A percentile compares a stretch with the other conserved stretches of the same genome.
phyloP scores from a whole-genome alignment of 2,888 invertebrate genomes.

The Tenthredo notha region DNA sequence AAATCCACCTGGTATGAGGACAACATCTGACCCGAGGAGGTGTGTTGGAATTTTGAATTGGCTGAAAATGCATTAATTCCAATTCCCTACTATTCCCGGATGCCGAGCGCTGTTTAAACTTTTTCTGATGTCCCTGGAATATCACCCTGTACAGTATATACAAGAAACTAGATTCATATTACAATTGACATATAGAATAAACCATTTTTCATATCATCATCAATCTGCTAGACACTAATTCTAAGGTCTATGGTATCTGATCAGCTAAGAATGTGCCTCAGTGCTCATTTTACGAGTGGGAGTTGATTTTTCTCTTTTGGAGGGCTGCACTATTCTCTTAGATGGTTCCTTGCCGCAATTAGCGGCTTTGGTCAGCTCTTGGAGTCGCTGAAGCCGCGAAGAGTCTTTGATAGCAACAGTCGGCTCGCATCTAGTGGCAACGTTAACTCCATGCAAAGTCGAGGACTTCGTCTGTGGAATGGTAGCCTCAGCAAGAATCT shows the following conservation, averaged over 20 bases:
- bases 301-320: background rate
- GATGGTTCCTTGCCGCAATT: background rate
- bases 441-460: background rate
- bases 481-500: conserved; percentile 14
- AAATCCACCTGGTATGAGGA: too few species aligned
- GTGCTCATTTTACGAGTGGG: conserved; percentile 14
- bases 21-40: too few species aligned
- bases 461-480: background rate
- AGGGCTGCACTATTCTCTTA: background rate
- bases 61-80: too few species aligned
- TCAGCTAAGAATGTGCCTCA: background rate
- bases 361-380: background rate
- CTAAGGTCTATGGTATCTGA: background rate
- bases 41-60: too few species aligned
- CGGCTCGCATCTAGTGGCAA: background rate
- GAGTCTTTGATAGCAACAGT: background rate
- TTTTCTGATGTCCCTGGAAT: too few species aligned
- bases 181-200: background rate
- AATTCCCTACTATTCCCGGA: too few species aligned
- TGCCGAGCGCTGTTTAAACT: too few species aligned
- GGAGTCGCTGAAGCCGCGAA: conserved; percentile 18
- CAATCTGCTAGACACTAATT: background rate
- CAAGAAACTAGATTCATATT: background rate
- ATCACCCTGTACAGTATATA: background rate
- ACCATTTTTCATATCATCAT: background rate